These are phyloP conservation scores for Paramormyrops hopkinsi DNA, from an alignment of 2,797 vertebrate genomes.

Conservation along the genomic window DNA sequence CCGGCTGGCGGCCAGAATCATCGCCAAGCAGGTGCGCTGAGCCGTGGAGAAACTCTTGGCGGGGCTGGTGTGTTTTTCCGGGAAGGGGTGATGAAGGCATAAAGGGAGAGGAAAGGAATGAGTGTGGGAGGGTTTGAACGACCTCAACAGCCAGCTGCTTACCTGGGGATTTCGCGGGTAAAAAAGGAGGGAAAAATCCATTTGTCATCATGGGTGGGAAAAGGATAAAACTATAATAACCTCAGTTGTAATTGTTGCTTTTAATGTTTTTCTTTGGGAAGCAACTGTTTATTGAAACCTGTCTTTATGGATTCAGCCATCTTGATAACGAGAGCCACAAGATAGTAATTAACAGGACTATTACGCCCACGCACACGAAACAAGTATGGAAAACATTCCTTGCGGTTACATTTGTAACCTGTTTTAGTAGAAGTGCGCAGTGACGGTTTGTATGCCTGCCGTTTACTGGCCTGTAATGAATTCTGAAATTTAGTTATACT, in stretches of 20 bases:
- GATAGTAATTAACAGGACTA: not conserved
- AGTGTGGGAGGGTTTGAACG: not conserved
- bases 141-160: not conserved
- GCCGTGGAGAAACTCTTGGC: not conserved
- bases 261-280: not conserved
- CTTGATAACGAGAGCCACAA: not conserved
- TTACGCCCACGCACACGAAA: not conserved
- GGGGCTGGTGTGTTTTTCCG: not conserved
- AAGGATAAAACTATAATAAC: not conserved
- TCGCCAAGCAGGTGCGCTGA: slow-evolving; percentile 79
- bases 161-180: not conserved
- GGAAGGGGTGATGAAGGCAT: not conserved
- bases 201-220: not conserved
- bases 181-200: not conserved
- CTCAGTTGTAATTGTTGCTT: not conserved
- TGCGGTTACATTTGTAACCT: not conserved
- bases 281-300: not conserved
- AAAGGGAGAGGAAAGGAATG: not conserved
- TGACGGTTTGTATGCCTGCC: not conserved
- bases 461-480: not conserved
- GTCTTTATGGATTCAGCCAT: not conserved
- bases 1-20: slow-evolving; percentile 81
- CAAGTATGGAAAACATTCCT: not conserved
- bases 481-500: not conserved
- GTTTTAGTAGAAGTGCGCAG: not conserved